These are phyloP conservation scores for Bimastos eiseni DNA, from an alignment of 2,888 invertebrate species.

Conservation along the genomic window DNA sequence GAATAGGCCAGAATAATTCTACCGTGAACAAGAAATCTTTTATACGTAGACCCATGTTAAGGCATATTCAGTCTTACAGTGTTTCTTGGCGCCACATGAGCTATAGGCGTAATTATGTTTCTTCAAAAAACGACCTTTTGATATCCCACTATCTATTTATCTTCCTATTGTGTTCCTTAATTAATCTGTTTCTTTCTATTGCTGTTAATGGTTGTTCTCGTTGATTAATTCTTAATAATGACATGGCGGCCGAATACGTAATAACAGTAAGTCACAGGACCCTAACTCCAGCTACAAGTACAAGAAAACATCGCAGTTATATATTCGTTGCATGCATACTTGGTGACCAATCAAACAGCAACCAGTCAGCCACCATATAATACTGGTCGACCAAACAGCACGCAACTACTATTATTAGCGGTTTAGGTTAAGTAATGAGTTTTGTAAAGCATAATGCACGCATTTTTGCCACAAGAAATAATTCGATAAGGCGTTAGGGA, in stretches of 20 bases:
- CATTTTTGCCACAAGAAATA: not conserved
- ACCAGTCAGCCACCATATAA: too few relatives aligned
- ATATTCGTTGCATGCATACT: not conserved
- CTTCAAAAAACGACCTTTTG: not conserved
- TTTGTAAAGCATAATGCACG: not conserved
- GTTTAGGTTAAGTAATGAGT: not conserved
- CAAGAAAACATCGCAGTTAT: not conserved
- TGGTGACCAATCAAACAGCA: not conserved
- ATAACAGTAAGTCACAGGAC: not conserved
- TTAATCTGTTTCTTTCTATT: not conserved
- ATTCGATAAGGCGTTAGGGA: not conserved
- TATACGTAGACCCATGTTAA: not conserved
- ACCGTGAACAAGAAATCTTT: not conserved
- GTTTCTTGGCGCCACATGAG: not conserved
- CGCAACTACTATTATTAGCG: not conserved
- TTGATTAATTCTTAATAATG: not conserved
- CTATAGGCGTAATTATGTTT: slow-evolving; percentile 13
- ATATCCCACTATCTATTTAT: not conserved
- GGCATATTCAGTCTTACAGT: not conserved
- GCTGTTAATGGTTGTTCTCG: not conserved
- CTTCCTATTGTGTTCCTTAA: not conserved
- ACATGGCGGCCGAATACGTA: not conserved
- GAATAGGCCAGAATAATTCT: not conserved
- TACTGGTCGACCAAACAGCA: not conserved
- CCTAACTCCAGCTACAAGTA: not conserved